A percentile compares a stretch with the other conserved stretches of the same genome.
Evolutionary conservation across 2,888 invertebrate species (phyloP).

Genomic region (Megalurothrips usitatus): DNA sequence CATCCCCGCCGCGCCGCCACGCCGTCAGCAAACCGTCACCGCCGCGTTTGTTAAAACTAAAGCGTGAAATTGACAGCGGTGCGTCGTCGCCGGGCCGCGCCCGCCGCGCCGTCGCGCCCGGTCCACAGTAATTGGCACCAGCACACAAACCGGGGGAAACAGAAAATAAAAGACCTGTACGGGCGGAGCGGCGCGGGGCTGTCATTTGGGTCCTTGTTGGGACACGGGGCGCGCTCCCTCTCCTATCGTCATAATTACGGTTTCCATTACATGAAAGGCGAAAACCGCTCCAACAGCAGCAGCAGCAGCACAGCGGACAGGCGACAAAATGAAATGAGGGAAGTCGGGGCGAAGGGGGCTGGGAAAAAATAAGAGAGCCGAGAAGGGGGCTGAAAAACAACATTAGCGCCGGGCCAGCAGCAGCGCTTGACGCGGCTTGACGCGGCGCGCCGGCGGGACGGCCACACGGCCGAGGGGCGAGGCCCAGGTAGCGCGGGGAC

Average conservation of each 20-base stretch:
- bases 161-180: background rate
- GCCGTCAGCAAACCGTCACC: background rate
- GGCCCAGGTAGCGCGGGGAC: too few species aligned
- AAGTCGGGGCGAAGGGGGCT: too few species aligned
- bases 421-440: too few species aligned
- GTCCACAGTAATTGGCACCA: conserved; percentile 1
- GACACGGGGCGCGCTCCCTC: background rate
- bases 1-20: background rate
- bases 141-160: background rate
- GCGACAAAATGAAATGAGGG: too few species aligned
- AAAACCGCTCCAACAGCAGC: background rate
- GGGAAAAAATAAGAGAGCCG: too few species aligned
- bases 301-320: too few species aligned
- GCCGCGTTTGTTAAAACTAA: background rate
- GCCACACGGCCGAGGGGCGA: too few species aligned
- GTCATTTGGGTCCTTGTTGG: background rate
- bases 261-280: background rate
- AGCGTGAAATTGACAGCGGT: conserved; percentile 2
- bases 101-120: background rate
- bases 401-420: too few species aligned
- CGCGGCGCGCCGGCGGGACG: too few species aligned
- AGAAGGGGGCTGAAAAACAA: too few species aligned
- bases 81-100: too few species aligned
- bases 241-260: background rate
- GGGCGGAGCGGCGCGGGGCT: background rate